These are phyloP conservation scores for Mugil cephalus DNA, from an alignment of 2,113 vertebrate genomes.

Conservation along the genomic window DNA sequence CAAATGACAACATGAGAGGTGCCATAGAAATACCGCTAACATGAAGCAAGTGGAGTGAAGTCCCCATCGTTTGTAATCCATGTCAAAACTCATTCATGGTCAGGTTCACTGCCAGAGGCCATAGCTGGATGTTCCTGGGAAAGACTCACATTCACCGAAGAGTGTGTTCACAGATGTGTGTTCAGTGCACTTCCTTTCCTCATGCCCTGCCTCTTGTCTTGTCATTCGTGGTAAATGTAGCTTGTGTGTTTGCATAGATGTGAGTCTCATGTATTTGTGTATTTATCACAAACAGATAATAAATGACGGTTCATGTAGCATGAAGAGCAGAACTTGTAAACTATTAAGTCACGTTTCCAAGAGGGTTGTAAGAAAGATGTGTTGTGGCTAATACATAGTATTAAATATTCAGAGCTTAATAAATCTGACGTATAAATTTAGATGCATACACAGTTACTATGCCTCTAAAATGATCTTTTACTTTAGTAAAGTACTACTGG, in stretches of 20 bases:
- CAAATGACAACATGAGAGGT: conserved; percentile 51
- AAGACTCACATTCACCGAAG: conserved; percentile 16
- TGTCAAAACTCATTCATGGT: conserved; percentile 54
- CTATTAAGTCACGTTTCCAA: background rate
- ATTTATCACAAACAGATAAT: conserved; percentile 5
- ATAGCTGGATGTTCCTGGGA: conserved; percentile 41
- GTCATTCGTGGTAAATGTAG: conserved; percentile 4
- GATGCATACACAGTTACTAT: no score
- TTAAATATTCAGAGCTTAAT: no score
- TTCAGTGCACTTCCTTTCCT: background rate
- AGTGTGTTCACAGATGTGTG: conserved; percentile 2
- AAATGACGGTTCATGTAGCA: conserved; percentile 1
- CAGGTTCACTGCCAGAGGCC: conserved; percentile 58
- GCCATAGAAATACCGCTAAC: conserved; percentile 49
- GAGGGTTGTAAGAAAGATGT: no score
- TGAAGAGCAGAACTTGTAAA: background rate
- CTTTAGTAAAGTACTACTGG: no score
- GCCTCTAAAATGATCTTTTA: no score
- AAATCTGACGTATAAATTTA: no score
- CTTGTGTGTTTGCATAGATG: conserved; percentile 43
- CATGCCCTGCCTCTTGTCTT: background rate
- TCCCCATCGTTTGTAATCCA: conserved; percentile 39
- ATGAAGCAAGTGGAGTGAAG: conserved; percentile 40
- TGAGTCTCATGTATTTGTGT: background rate
- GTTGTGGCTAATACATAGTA: no score